These are phyloP conservation scores for Brachyistius frenatus DNA, from an alignment of 2,113 vertebrate species.

Conservation along the genomic window DNA sequence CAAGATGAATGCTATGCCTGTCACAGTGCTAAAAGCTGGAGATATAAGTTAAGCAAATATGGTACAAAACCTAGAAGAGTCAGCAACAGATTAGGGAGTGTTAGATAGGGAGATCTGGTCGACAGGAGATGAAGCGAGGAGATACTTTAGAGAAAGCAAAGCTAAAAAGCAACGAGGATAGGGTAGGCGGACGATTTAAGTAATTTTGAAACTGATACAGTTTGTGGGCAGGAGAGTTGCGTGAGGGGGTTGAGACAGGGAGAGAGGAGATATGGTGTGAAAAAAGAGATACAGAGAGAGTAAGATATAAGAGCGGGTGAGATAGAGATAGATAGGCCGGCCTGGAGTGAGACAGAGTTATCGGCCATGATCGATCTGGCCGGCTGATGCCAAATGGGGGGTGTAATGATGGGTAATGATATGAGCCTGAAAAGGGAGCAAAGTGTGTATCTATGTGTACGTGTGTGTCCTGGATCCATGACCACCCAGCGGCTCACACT, in stretches of 20 bases:
- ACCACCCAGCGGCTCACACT: slow-evolving; percentile 70
- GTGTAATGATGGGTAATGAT: slow-evolving; percentile 86
- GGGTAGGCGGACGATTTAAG: slow-evolving; percentile 69
- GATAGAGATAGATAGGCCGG: slow-evolving; percentile 82
- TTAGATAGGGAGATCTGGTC: slow-evolving; percentile 56
- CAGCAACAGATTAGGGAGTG: slow-evolving; percentile 58
- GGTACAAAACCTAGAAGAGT: slow-evolving; percentile 41
- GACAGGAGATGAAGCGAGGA: slow-evolving; percentile 61
- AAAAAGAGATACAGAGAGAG: slow-evolving; percentile 65
- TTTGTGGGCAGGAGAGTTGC: slow-evolving; percentile 72
- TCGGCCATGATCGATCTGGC: slow-evolving; percentile 83
- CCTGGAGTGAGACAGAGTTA: slow-evolving; percentile 81
- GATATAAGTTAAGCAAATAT: slow-evolving; percentile 60
- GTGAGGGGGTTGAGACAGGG: slow-evolving; percentile 60
- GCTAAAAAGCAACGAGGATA: slow-evolving; percentile 57
- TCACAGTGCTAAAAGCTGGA: slow-evolving; percentile 56
- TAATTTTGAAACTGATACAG: slow-evolving; percentile 74
- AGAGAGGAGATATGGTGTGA: slow-evolving; percentile 67
- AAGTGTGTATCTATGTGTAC: slow-evolving; percentile 37
- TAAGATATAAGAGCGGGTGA: slow-evolving; percentile 69
- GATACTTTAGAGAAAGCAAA: slow-evolving; percentile 57
- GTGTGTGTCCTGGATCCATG: slow-evolving; percentile 54
- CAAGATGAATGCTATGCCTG: slow-evolving; percentile 70
- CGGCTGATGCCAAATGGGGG: slow-evolving; percentile 84
- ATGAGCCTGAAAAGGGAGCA: slow-evolving; percentile 76